Base-by-base conservation (phyloP, 2,888 invertebrate species). In the Eumerus sabulonum region DNA sequence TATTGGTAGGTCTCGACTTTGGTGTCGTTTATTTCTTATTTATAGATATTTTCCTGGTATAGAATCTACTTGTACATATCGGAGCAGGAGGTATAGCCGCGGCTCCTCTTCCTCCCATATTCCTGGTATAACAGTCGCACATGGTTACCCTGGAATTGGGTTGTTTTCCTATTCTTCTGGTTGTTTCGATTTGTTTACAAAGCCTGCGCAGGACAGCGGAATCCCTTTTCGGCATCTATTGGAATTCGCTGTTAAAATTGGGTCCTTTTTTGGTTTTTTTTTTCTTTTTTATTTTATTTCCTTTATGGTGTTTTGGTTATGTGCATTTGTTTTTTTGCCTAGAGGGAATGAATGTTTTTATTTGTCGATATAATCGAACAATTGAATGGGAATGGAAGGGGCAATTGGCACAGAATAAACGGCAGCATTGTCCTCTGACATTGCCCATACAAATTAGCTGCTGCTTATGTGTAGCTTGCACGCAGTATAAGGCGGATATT, bases 81-180 rank as follows among this genome's bases (percentile, higher is more conserved):
- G n/a, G n/a, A n/a, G n/a, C n/a, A n/a, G n/a, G n/a, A n/a, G n/a
- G n/a, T n/a, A n/a, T n/a, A n/a, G n/a, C n/a, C n/a, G 51, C 36
- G 17, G 45, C 27, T 27, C 27, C 27, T 7, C 27, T 27, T n/a
- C n/a, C n/a, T n/a, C n/a, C 53, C 42, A 27, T 50, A 71, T 50
- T 59, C 45, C 60, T 38, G 36, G 54, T 11, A 57, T 60, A 51
- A 72, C 72, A 66, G 76, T 77, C 72, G 72, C 76, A 77, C 76
- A 77, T 72, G 76, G 67, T 57, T 77, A 77, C 66, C 56, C 72
- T 57, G 62, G 51, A 77, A 67, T 72, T 72, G 66, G 67, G 62
- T 77, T 66, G 76, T 72, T 77, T 77, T 72, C 40, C 72, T 77
- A 77, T 77, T 77, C 57, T 50, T 36, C 45, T 67, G 44, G 71